Evolutionary conservation across 2,797 vertebrate genomes (phyloP), one percentile per base, ranked within the genome.

Genomic region (Pagetopsis macropterus): DNA sequence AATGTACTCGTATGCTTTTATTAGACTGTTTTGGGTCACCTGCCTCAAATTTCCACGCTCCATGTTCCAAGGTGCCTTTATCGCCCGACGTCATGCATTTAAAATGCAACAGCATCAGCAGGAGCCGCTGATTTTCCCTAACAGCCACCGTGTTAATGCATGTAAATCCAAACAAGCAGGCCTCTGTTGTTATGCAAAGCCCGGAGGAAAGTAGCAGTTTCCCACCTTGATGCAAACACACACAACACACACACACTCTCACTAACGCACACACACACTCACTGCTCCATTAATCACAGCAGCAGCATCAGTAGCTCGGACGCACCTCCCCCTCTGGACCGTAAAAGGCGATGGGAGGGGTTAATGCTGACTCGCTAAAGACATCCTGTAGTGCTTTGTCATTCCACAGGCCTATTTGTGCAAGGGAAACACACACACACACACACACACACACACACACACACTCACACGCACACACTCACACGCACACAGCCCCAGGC

Each of bases 351-450:
- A 81, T 61, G 79, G 90, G 91, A 82, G 88, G 90, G 72, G 74
- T 78, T 86, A 85, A 78, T 86, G 82, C 82, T 87, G 48, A 90
- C 83, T 84, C 0, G 81, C 85, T 89, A 76, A 89, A 91, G 90
- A 89, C 82, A 84, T 91, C 90, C 91, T 93, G 89, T 86, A 84
- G 91, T 90, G 91, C 90, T 92, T 91, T 93, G 91, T 93, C 91
- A 93, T 92, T 89, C 89, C 83, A 74, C 65, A 75, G 85, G 80
- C 85, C 81, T 73, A 82, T 91, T 90, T 91, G 83, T 87, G 81
- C 69, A 81, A 61, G 40, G 72, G 55, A 76, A 79, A 56, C 61
- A 48, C 41, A 71, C 52, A 67, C 51, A 64, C 48, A n/a, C n/a
- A n/a, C n/a, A 54, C 31, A 79, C 75, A 55, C 61, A 48, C 41